These are phyloP conservation scores for Hirundo rustica DNA, from an alignment of 2,797 vertebrate genomes.

Conservation along the genomic window DNA sequence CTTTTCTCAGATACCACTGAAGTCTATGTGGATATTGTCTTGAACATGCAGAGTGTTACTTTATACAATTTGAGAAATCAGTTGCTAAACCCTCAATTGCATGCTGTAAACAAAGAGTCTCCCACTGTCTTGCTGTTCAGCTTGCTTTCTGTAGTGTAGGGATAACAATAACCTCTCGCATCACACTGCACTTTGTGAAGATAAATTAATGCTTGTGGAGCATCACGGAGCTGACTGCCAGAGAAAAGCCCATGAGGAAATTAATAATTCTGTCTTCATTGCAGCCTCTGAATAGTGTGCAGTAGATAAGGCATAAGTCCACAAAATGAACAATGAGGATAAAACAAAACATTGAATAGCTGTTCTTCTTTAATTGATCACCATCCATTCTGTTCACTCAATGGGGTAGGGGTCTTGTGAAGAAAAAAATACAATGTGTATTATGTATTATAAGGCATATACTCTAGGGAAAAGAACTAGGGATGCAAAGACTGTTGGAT, in stretches of 20 bases:
- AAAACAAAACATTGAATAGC: conserved; percentile 55
- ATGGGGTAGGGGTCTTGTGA: background rate
- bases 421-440: background rate
- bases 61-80: background rate
- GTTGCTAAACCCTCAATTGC: background rate
- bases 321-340: conserved; percentile 41
- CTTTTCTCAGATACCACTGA: background rate
- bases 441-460: background rate
- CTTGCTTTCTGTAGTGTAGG: background rate
- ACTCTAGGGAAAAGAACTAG: background rate
- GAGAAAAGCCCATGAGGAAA: conserved; percentile 47
- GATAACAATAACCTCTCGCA: conserved; percentile 19
- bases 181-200: conserved; percentile 2
- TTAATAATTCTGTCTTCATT: conserved; percentile 62
- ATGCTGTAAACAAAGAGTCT: background rate
- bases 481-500: background rate
- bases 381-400: conserved; percentile 28
- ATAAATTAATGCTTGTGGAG: conserved; percentile 33
- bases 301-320: conserved; percentile 47
- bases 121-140: background rate
- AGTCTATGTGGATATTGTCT: background rate
- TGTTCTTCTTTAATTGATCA: conserved; percentile 48
- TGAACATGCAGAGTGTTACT: background rate
- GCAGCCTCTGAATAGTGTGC: conserved; percentile 8
- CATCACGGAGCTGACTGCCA: background rate